These are phyloP conservation scores for Electrophaes corylata DNA, from an alignment of 2,888 invertebrate species.

Conservation along the genomic window DNA sequence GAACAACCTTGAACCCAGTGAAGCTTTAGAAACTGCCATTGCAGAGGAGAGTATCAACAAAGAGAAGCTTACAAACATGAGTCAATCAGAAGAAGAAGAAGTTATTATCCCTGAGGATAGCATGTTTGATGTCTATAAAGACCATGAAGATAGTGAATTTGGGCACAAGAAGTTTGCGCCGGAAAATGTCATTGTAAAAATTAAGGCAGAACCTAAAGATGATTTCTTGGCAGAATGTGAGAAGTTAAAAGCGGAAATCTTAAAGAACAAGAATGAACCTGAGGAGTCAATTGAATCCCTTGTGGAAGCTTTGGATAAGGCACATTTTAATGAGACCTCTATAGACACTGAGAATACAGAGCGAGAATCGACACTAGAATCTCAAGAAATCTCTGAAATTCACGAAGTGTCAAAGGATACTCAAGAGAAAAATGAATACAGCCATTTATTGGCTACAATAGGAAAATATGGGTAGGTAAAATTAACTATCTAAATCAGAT, in stretches of 20 bases:
- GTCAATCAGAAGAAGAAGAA: conserved; percentile 46
- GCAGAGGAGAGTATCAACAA: conserved; percentile 2
- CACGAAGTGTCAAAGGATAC: background rate
- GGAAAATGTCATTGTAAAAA: conserved; percentile 64
- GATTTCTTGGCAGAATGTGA: conserved; percentile 74
- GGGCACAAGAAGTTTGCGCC: conserved; percentile 78
- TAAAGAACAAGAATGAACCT: conserved; percentile 60
- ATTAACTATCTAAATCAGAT: no score
- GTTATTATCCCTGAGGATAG: conserved; percentile 66
- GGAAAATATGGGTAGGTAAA: conserved; percentile 85
- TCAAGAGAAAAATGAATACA: conserved; percentile 49
- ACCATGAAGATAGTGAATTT: conserved; percentile 73
- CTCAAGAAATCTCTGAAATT: background rate
- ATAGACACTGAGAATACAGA: background rate
- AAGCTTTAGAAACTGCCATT: conserved; percentile 34
- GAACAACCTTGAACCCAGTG: conserved; percentile 47
- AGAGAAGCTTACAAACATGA: conserved; percentile 1
- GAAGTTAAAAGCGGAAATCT: conserved; percentile 68
- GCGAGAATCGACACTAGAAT: background rate
- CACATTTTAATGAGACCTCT: conserved; percentile 51
- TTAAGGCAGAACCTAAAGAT: conserved; percentile 50
- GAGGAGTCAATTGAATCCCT: conserved; percentile 64
- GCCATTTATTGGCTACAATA: conserved; percentile 87
- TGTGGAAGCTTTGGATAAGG: conserved; percentile 69
- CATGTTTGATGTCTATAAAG: conserved; percentile 78